Evolutionary conservation across 2,888 invertebrate genomes (phyloP).

Genomic region (Ashinkailepas kermadecensis): DNA sequence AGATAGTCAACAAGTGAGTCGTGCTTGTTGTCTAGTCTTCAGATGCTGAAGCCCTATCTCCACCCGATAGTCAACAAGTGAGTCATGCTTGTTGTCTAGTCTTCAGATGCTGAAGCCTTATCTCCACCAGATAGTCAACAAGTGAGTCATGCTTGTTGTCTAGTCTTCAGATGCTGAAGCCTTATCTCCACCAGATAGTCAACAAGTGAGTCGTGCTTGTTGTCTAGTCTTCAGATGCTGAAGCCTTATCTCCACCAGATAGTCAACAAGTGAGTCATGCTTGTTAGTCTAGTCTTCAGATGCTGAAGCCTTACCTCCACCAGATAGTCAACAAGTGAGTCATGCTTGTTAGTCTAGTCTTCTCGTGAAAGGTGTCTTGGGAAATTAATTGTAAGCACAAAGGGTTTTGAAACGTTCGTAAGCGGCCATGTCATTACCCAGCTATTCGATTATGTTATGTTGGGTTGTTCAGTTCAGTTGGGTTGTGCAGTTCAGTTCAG

Average conservation of each 20-base stretch:
- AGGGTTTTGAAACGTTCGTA: no score
- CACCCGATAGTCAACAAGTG: slow-evolving; percentile 87
- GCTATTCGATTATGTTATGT: no score
- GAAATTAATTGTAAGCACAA: no score
- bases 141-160: slow-evolving; percentile 41
- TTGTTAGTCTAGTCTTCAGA: no score
- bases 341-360: no score
- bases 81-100: no score
- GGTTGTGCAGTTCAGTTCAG: no score
- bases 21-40: no score
- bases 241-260: slow-evolving; percentile 94
- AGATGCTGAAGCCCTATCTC: slow-evolving; percentile 92
- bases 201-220: slow-evolving; percentile 52
- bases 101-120: slow-evolving; percentile 96
- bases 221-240: no score
- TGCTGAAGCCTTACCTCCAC: slow-evolving; percentile 93
- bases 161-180: slow-evolving; percentile 95
- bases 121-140: slow-evolving; percentile 90
- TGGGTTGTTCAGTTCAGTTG: no score
- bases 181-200: slow-evolving; percentile 93
- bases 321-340: slow-evolving; percentile 76
- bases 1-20: slow-evolving; percentile 72
- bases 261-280: slow-evolving; percentile 58
- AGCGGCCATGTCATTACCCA: no score
- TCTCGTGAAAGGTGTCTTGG: no score